Evolutionary conservation across 2,113 vertebrate genomes (phyloP).

Genomic region (Beaufortia kweichowensis): DNA sequence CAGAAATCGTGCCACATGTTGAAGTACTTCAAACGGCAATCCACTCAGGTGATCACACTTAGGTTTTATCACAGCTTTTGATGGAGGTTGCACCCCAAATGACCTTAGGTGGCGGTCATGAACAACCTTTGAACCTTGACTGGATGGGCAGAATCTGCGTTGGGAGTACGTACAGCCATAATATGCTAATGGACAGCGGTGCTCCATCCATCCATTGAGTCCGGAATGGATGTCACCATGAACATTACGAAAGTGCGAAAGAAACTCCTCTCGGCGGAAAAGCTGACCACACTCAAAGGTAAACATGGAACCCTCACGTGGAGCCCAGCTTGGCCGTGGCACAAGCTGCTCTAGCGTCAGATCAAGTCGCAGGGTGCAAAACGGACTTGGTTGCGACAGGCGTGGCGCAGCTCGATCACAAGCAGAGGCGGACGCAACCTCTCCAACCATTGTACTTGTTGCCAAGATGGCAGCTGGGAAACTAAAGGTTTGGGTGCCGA

Average conservation of each 20-base stretch:
- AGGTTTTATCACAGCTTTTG: slow-evolving; percentile 66
- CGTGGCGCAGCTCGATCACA: slow-evolving; percentile 95
- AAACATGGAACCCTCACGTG: slow-evolving; percentile 90
- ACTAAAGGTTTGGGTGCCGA: slow-evolving; percentile 95
- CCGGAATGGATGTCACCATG: slow-evolving; percentile 97
- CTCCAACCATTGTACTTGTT: slow-evolving; percentile 95
- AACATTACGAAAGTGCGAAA: slow-evolving; percentile 95
- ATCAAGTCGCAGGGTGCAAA: slow-evolving; percentile 90
- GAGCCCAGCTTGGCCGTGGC: slow-evolving; percentile 70
- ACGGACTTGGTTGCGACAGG: slow-evolving; percentile 92
- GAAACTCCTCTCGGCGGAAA: slow-evolving; percentile 94
- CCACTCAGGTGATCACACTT: slow-evolving; percentile 84
- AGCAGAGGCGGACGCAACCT: slow-evolving; percentile 94
- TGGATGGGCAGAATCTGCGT: slow-evolving; percentile 88
- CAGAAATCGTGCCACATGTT: slow-evolving; percentile 91
- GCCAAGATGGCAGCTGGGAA: slow-evolving; percentile 93
- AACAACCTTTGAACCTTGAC: slow-evolving; percentile 84
- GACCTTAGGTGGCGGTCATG: slow-evolving; percentile 89
- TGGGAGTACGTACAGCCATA: slow-evolving; percentile 98
- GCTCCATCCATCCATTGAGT: slow-evolving; percentile 98
- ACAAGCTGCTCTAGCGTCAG: slow-evolving; percentile 89
- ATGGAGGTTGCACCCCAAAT: slow-evolving; percentile 87
- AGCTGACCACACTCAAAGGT: slow-evolving; percentile 96
- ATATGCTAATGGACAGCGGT: slow-evolving; percentile 93
- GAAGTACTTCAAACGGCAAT: slow-evolving; percentile 90